Percentiles rank a stretch among this genome's conserved stretches.
Conservation (phyloP, 1,140 invertebrate species). For the Calliopsis andreniformis region DNA sequence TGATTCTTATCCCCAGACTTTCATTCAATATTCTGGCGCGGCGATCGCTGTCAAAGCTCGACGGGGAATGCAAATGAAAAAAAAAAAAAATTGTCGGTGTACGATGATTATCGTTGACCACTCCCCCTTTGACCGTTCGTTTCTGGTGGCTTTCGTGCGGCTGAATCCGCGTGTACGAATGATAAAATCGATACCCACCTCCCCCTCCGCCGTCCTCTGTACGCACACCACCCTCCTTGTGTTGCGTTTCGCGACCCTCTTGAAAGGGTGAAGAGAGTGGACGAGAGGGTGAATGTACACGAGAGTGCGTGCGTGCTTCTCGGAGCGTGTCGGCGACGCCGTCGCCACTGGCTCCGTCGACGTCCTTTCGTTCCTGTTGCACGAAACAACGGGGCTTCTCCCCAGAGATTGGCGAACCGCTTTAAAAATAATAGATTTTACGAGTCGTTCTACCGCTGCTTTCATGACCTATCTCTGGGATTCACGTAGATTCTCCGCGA, state of each 20-base stretch:
- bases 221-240: constrained; percentile 4
- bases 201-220: neutral
- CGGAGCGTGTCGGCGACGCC: constrained; percentile 29
- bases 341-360: neutral
- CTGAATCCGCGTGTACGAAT: constrained; percentile 39
- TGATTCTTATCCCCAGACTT: no score
- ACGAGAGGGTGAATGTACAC: constrained; percentile 51
- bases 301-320: constrained; percentile 35
- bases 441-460: neutral
- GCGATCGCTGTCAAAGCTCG: no score
- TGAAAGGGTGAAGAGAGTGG: constrained; percentile 42
- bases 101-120: constrained; percentile 16
- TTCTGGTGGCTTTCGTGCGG: constrained; percentile 6
- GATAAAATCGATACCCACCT: constrained; percentile 65
- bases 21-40: no score
- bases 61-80: neutral
- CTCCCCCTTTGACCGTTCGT: neutral
- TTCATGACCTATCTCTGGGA: neutral
- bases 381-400: constrained; percentile 12
- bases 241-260: constrained; percentile 55
- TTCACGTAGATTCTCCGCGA: neutral
- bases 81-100: neutral
- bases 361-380: constrained; percentile 38
- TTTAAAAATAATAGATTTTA: constrained; percentile 18
- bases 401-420: neutral